phyloP scores from a whole-genome alignment of 1,140 invertebrate species.

The Holotrichia oblita region DNA sequence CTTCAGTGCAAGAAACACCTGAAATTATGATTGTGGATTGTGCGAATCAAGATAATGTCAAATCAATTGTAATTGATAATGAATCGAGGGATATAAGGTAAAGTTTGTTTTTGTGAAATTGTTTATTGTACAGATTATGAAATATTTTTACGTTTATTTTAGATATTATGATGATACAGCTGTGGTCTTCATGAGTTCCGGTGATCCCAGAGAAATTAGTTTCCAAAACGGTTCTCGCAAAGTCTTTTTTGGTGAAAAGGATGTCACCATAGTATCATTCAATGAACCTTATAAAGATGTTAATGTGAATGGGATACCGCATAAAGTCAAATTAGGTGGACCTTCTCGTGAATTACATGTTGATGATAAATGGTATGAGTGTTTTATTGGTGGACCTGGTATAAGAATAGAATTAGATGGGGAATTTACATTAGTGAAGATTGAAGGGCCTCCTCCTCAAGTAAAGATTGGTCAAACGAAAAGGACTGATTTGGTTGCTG shows the following conservation, averaged over 20 bases:
- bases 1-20: conserved; percentile 35
- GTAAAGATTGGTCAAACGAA: conserved; percentile 78
- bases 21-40: conserved; percentile 67
- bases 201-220: conserved; percentile 85
- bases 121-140: neutral
- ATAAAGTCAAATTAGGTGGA: conserved; percentile 87
- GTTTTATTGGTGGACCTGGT: conserved; percentile 90
- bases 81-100: conserved; percentile 72
- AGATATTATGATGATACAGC: conserved; percentile 87
- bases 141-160: neutral
- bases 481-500: conserved; percentile 80
- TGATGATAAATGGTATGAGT: conserved; percentile 86
- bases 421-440: conserved; percentile 75
- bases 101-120: neutral
- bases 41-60: conserved; percentile 73
- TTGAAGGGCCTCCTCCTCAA: conserved; percentile 89
- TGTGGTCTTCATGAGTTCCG: conserved; percentile 83
- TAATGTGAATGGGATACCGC: conserved; percentile 73
- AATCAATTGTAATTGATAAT: conserved; percentile 87
- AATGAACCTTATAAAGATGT: conserved; percentile 79
- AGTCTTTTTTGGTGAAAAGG: conserved; percentile 71
- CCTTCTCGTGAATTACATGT: conserved; percentile 93
- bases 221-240: conserved; percentile 77
- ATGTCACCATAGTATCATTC: conserved; percentile 72
- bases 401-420: conserved; percentile 85